These are phyloP conservation scores for Xestoiulus laeticollis DNA, from an alignment of 2,888 invertebrate species.

Conservation along the genomic window DNA sequence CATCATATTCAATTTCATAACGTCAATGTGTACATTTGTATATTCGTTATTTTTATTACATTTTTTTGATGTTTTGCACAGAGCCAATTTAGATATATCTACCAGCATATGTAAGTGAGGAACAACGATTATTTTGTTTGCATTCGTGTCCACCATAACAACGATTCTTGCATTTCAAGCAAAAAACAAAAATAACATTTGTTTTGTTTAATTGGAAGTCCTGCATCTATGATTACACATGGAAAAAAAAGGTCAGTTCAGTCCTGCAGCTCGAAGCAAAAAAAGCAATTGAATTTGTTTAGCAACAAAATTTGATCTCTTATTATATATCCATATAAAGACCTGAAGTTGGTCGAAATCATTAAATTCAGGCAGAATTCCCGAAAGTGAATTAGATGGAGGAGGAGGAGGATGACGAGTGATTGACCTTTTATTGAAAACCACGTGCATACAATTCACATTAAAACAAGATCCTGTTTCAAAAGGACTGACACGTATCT, in stretches of 20 bases:
- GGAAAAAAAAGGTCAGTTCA: not conserved
- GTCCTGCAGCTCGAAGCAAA: not conserved
- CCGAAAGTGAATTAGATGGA: slow-evolving; percentile 8
- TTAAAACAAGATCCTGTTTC: not conserved
- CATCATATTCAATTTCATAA: too few species aligned
- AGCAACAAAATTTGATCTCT: slow-evolving; percentile 25
- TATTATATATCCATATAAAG: not conserved
- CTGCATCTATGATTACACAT: slow-evolving; percentile 20
- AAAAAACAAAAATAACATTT: slow-evolving; percentile 7
- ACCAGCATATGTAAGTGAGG: not conserved
- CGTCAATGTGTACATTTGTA: too few species aligned
- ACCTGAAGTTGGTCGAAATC: not conserved
- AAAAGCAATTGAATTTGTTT: not conserved
- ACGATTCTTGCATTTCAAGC: slow-evolving; percentile 8
- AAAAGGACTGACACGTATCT: not conserved
- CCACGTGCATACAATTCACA: slow-evolving; percentile 1
- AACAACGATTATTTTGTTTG: slow-evolving; percentile 18
- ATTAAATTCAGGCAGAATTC: slow-evolving; percentile 17
- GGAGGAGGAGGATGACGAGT: not conserved
- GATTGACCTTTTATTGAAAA: slow-evolving; percentile 23
- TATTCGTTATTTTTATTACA: not conserved
- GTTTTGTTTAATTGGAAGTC: slow-evolving; percentile 37
- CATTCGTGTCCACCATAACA: slow-evolving; percentile 2
- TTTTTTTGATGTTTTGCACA: not conserved
- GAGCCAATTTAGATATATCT: not conserved